Conservation (phyloP, 1,140 invertebrate species). For the Temnothorax nylanderi region DNA sequence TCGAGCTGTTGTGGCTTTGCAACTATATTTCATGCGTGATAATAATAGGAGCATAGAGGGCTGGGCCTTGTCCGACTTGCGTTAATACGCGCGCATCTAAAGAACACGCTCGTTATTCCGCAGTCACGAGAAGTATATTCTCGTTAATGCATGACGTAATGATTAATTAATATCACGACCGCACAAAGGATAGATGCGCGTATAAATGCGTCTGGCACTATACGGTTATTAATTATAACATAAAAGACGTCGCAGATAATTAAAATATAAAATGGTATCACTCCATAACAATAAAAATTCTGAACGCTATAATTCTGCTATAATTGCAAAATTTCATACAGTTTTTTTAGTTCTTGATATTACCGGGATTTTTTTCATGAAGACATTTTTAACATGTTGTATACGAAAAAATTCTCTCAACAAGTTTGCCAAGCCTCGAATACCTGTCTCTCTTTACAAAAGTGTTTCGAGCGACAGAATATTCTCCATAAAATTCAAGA, state of each 20-base stretch:
- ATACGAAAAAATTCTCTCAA: not conserved
- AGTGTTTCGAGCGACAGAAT: not conserved
- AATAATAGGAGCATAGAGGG: not conserved
- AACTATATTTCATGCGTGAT: not conserved
- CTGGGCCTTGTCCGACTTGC: not conserved
- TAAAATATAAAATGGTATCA: not conserved
- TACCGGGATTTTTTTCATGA: not conserved
- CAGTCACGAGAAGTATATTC: conserved; percentile 10
- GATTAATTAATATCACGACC: not conserved
- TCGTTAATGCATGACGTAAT: conserved; percentile 32
- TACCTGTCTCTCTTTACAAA: not conserved
- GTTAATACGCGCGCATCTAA: conserved; percentile 14
- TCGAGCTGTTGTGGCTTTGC: conserved; percentile 10
- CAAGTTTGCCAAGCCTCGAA: not conserved
- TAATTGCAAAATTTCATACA: not conserved
- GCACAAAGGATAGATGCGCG: not conserved
- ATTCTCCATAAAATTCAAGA: not conserved
- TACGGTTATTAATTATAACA: not conserved
- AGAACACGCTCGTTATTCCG: conserved; percentile 20
- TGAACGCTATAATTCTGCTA: not conserved
- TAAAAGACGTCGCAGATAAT: not conserved
- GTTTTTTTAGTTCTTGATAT: not conserved
- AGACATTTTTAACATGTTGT: not conserved
- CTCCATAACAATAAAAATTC: not conserved
- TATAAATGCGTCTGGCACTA: not conserved